A percentile compares a stretch with the other conserved stretches of the same genome.
These are phyloP conservation scores for Temnothorax longispinosus DNA, from an alignment of 1,140 invertebrate species.

Conservation along the genomic window DNA sequence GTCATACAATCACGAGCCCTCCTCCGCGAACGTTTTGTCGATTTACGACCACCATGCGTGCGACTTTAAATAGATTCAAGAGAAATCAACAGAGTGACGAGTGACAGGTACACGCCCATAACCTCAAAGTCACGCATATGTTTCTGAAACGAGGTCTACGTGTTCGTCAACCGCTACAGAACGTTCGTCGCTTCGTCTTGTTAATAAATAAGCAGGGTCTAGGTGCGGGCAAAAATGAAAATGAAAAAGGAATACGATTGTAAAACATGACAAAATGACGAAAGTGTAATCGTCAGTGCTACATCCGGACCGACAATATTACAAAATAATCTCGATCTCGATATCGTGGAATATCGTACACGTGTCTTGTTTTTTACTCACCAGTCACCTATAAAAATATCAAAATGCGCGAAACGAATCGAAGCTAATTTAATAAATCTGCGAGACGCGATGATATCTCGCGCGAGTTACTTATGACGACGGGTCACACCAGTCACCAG, in stretches of 20 bases:
- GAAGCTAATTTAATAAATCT: not conserved
- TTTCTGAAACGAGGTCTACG: not conserved
- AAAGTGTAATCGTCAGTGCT: not conserved
- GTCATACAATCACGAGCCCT: not conserved
- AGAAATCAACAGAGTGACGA: not conserved
- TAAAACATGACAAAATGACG: not conserved
- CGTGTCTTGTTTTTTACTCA: slow-evolving; percentile 29
- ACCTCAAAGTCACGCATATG: slow-evolving; percentile 72
- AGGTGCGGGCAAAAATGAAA: too few species aligned
- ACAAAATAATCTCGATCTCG: not conserved
- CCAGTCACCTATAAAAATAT: slow-evolving; percentile 52
- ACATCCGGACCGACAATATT: not conserved
- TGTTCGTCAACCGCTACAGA: too few species aligned
- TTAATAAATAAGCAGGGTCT: not conserved
- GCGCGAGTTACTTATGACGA: slow-evolving; percentile 50
- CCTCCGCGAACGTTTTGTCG: not conserved
- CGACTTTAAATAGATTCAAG: not conserved
- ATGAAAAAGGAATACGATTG: not conserved
- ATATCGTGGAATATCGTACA: not conserved
- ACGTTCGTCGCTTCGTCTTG: not conserved
- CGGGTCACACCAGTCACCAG: slow-evolving; percentile 2
- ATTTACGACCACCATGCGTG: not conserved
- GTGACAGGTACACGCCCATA: slow-evolving; percentile 78
- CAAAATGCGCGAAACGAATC: not conserved
- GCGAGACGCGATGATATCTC: slow-evolving; percentile 37